Conservation (phyloP, 1,140 invertebrate genomes). For the Atopsyche davidsoni region DNA sequence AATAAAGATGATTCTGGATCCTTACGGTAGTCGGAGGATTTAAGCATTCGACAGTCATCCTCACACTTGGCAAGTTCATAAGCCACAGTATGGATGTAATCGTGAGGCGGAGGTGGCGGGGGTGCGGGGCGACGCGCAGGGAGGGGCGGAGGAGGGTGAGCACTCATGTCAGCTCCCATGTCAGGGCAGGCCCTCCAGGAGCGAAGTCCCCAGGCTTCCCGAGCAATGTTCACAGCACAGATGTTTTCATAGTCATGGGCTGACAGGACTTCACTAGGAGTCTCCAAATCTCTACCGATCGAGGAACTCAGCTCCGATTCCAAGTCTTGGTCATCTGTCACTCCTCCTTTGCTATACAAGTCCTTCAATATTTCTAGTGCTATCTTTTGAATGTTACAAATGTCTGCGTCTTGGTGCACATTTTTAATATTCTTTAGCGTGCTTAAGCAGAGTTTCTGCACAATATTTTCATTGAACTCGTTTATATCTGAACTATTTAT, state of each 20-base stretch:
- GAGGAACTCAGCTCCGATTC: conserved; percentile 27
- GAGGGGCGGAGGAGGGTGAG: conserved; percentile 39
- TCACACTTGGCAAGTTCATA: conserved; percentile 45
- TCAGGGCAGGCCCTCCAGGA: conserved; percentile 61
- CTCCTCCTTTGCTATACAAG: conserved; percentile 47
- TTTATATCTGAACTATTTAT: conserved; percentile 50
- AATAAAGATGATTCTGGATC: conserved; percentile 45
- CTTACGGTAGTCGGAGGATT: conserved; percentile 24
- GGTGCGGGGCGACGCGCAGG: conserved; percentile 42
- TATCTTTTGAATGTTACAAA: conserved; percentile 48
- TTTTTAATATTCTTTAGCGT: conserved; percentile 49
- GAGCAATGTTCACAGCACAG: conserved; percentile 58
- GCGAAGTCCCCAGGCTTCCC: conserved; percentile 60
- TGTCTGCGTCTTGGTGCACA: conserved; percentile 47
- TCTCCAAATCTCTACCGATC: conserved; percentile 43
- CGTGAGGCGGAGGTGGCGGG: conserved; percentile 45
- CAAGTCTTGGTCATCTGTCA: conserved; percentile 25
- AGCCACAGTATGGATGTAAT: conserved; percentile 50
- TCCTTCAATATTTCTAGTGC: conserved; percentile 48
- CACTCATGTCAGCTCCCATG: conserved; percentile 55
- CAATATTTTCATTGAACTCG: conserved; percentile 49
- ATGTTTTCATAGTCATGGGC: conserved; percentile 65
- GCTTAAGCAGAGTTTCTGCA: conserved; percentile 47
- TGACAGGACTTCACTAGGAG: conserved; percentile 54
- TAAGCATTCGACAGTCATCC: conserved; percentile 28